phyloP scores from a whole-genome alignment of 2,797 vertebrate species.

The Acanthurus leucopareius region DNA sequence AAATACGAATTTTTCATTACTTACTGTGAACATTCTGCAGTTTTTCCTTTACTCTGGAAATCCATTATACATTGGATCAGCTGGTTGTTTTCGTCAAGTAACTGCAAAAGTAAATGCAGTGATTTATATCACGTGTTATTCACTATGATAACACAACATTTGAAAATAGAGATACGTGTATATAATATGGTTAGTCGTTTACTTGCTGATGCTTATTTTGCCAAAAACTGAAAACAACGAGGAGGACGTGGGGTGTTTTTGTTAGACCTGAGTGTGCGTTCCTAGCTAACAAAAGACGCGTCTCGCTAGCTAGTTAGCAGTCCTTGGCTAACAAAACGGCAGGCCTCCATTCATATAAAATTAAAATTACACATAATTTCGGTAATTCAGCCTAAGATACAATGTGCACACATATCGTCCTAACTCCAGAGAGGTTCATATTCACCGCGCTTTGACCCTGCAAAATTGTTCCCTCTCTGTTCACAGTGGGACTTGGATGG shows the following conservation, averaged over 20 bases:
- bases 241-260: conserved; percentile 9
- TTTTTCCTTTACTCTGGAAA: conserved; percentile 99
- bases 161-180: accelerated
- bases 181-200: accelerated
- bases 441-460: conserved; percentile 79
- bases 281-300: conserved; percentile 84
- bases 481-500: conserved; percentile 60
- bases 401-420: conserved; percentile 32
- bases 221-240: conserved; percentile 17
- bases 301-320: conserved; percentile 70
- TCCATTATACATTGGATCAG: conserved; percentile 99
- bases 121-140: conserved; percentile 15
- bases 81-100: conserved; percentile 99
- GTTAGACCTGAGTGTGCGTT: conserved; percentile 64
- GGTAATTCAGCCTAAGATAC: not conserved
- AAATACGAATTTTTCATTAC: conserved; percentile 48
- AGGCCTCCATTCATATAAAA: conserved; percentile 68
- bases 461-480: conserved; percentile 67
- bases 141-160: not conserved
- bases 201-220: not conserved
- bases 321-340: conserved; percentile 73
- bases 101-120: conserved; percentile 80
- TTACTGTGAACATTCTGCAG: conserved; percentile 99
- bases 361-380: not conserved
- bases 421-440: conserved; percentile 69